Base-by-base conservation (phyloP, 23 tunicate species). In the Styela plicata region DNA sequence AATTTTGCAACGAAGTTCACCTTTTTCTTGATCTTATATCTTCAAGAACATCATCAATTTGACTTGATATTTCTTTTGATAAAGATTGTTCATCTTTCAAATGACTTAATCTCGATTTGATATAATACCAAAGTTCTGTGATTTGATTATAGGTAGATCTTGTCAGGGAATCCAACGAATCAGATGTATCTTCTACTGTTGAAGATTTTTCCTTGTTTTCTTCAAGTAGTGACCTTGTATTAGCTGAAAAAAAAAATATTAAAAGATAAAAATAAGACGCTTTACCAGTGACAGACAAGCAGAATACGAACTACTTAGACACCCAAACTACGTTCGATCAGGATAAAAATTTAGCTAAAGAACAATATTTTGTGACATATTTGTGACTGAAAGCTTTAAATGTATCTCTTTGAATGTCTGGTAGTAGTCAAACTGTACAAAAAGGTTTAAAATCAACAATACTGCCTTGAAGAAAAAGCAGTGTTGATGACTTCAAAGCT, bases 51-150 rank as follows among this genome's bases (percentile, higher is more conserved):
- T 53, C 77, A 32, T 34, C 19, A n/a, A 69, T 82, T 23, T 82
- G 63, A 30, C 3, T 31, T 3, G 77, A 31, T 30, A 3, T 71
- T 32, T 69, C 67, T 53, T 69, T 32, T 34, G 63, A 63, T 13
- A 70, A 69, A 21, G 28, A n/a, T 18, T 36, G 10, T 5, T 32
- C 28, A 25, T 70, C 57, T 44, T 88, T 77, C 23, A 88, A 23
- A 20, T 76, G 31, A 17, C 77, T 78, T 36, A 83, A 24, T 37
- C 78, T 61, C 1, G 87, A 64, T 70, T 88, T 63, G 52, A 88
- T 69, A 36, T 69, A 73, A 63, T 88, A 88, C 84, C 78, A 53
- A 65, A 88, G 22, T 33, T 88, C 92, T 2, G 69, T 35, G 22
- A 83, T 29, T 2, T 83, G 78, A 78, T 88, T 83, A 22, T 53